Base-by-base conservation (phyloP, 2,113 vertebrate genomes). In the Phodopus roborovskii region DNA sequence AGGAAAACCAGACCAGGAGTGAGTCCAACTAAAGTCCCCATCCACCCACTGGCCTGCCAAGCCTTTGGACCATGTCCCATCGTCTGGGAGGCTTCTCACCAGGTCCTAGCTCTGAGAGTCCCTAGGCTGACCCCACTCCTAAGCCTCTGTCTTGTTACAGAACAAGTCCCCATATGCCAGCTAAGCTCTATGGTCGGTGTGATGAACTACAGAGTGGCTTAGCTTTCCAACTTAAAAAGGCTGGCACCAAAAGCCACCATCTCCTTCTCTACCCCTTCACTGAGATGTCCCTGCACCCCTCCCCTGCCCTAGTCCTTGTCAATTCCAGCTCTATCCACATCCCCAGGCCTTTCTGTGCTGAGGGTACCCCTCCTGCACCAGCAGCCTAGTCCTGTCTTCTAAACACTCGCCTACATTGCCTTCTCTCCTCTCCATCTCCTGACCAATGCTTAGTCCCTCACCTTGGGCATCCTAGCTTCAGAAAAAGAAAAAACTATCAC, bases 181-280 rank as follows among this genome's bases (percentile, higher is more conserved):
- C 28, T n/a, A 13, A 33, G 11, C 68, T 92, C 92, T 68, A 24
- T 39, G 86, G 70, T 42, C 62, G 22, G 53, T 2, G 30, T 26
- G 70, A 58, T 0, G 22, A 19, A 8, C 48, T 36, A 3, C 68
- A 64, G 45, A 71, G n/a, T 9, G 19, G 13, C 11, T 83, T 42
- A 79, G 22, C 30, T 66, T 12, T 82, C 74, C 53, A 6, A 2
- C 39, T 62, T 2, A 42, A 66, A 88, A 26, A 88, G 20, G 2
- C 28, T 7, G n/a, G 30, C 36, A 12, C 45, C 58, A 39, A 0
- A 7, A 7, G 39, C 53, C 58, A 60, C 0, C 1, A 2, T 2
- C 66, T 28, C 42, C 22, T 10, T 62, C 24, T 42, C n/a, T 11
- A 33, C 15, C 73, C n/a, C 42, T 39, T 10, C 6, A 7, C 33